Base-by-base conservation (phyloP, 2,888 invertebrate species). In the Microchrysa polita region DNA sequence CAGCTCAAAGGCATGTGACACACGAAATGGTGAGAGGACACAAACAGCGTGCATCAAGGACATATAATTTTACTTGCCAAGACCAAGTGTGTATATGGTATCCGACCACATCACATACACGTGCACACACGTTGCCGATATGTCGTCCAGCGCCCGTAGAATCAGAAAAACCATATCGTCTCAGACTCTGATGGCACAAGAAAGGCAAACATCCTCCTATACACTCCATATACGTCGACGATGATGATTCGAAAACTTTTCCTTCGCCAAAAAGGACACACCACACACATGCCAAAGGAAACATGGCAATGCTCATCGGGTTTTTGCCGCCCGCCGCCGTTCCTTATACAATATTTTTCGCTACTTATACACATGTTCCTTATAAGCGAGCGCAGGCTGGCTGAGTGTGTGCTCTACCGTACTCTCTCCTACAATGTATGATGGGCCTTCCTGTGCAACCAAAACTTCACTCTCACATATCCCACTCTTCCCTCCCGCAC, bases 41-140 rank as follows among this genome's bases (percentile, higher is more conserved):
- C 12, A 48, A 48, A 48, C 27, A 52, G 67, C 55, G 63, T 42
- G 52, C 60, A 40, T 53, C 53, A 75, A 73, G 73, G 75, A 60
- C 55, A 73, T n/a, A n/a, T 34, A 34, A 34, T 34, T 5, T n/a
- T 63, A 72, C 74, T 67, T 72, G 44, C 57, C 53, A 34, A 34
- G 27, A 22, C 27, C 71, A 34, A 71, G 27, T 23, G 48, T n/a
- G n/a, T n/a, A n/a, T n/a, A n/a, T n/a, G n/a, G n/a, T 27, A 65
- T 18, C 61, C 72, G 40, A 65, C 72, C 57, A 69, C 72, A 72
- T 61, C 57, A 69, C 72, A 72, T 61, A 23, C 71, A 72, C 69
- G 27, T 34, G 27, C 27, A 34, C 27, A 34, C 27, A 34, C 27
- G 27, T 34, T 34, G n/a, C n/a, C n/a, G n/a, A n/a, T n/a, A n/a